phyloP scores from a whole-genome alignment of 2,888 invertebrate species.

The Diabrotica balteata region DNA sequence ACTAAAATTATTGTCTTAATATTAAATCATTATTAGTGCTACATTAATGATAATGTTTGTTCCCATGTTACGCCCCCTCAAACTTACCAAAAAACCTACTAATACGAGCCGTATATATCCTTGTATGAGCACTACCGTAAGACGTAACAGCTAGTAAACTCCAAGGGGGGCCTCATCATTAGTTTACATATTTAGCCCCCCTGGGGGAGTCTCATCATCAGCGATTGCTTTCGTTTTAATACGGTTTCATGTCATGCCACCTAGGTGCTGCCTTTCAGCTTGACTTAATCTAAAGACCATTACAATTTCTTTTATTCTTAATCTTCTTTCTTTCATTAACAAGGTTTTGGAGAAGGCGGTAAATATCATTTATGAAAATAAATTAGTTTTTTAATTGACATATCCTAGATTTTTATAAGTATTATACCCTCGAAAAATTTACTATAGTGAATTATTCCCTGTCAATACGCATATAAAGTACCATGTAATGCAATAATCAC shows the following conservation, averaged over 20 bases:
- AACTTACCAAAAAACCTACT: constrained; percentile 6
- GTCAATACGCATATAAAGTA: too few relatives aligned
- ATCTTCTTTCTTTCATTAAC: constrained; percentile 14
- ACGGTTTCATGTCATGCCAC: constrained; percentile 44
- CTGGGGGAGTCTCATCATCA: constrained; percentile 49
- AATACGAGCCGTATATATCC: constrained; percentile 43
- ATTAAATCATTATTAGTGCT: too few relatives aligned
- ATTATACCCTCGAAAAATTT: too few relatives aligned
- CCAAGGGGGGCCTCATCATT: constrained; percentile 54
- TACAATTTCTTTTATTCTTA: constrained; percentile 44
- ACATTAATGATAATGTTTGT: too few relatives aligned
- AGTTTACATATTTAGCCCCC: constrained; percentile 53
- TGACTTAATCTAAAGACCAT: constrained; percentile 52
- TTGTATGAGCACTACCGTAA: constrained; percentile 53
- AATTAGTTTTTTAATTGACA: too few relatives aligned
- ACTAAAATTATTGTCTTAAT: too few relatives aligned
- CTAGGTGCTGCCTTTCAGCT: constrained; percentile 49
- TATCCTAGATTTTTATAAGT: too few relatives aligned
- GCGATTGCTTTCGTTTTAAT: constrained; percentile 50
- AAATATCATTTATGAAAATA: too few relatives aligned
- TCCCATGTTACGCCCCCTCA: too few relatives aligned
- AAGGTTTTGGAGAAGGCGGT: too few relatives aligned
- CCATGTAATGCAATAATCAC: too few relatives aligned
- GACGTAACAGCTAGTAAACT: constrained; percentile 45
- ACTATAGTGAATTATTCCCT: too few relatives aligned